Conservation (phyloP, 2,888 invertebrate species). For the Augochlorella aurata region DNA sequence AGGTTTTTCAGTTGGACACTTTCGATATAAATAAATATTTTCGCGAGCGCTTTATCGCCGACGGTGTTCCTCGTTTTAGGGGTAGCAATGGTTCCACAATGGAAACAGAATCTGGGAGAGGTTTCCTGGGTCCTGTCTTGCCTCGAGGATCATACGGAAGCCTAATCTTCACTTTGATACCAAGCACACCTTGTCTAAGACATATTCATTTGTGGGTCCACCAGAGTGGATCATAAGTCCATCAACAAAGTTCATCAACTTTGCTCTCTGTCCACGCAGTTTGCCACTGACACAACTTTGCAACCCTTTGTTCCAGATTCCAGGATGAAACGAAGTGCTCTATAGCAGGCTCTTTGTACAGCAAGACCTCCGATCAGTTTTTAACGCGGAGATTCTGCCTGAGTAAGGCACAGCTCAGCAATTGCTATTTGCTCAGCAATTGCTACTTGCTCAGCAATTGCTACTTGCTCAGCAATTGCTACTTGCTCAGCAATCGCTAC, state of each 20-base stretch:
- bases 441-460: no score
- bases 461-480: no score
- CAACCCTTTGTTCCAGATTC: constrained; percentile 98
- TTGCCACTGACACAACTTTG: constrained; percentile 99
- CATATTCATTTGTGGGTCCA: constrained; percentile 98
- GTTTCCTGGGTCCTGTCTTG: constrained; percentile 98
- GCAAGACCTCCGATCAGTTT: constrained; percentile 97
- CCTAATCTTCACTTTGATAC: constrained; percentile 98
- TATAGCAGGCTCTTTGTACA: constrained; percentile 96
- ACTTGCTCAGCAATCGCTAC: no score
- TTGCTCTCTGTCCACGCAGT: constrained; percentile 98
- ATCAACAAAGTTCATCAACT: constrained; percentile 99
- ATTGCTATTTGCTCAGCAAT: constrained; percentile 99
- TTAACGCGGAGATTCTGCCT: constrained; percentile 99
- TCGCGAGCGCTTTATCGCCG: no score
- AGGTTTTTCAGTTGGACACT: no score
- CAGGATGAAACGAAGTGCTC: constrained; percentile 99
- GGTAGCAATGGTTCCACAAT: constrained; percentile 98
- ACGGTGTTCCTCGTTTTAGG: no score
- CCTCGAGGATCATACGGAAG: constrained; percentile 98
- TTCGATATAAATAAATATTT: background rate
- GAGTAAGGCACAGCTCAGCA: constrained; percentile 99
- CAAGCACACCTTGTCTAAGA: constrained; percentile 90
- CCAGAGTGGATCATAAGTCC: constrained; percentile 99
- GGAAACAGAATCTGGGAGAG: constrained; percentile 98